Evolutionary conservation across 2,113 vertebrate genomes (phyloP).

Genomic region (Gorsachius goisagi): DNA sequence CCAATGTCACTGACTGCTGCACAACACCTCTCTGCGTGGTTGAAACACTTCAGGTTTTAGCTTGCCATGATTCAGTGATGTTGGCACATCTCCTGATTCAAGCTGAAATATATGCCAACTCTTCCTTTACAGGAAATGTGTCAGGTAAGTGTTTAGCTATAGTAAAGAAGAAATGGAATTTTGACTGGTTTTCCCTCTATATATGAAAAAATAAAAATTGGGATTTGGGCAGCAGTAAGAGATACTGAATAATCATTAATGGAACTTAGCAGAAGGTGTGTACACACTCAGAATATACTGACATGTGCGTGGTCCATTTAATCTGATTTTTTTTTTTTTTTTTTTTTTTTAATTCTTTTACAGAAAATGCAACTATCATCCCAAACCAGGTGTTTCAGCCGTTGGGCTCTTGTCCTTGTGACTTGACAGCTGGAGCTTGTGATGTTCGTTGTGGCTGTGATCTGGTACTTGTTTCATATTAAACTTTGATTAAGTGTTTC

Average conservation of each 20-base stretch:
- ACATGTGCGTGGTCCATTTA: neutral
- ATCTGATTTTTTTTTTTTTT: neutral
- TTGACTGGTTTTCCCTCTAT: neutral
- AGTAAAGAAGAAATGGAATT: neutral
- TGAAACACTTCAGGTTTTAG: conserved; percentile 82
- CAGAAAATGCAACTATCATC: conserved; percentile 84
- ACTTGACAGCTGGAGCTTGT: conserved; percentile 81
- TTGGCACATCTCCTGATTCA: conserved; percentile 83
- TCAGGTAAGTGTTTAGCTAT: conserved; percentile 70
- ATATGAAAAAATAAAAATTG: neutral
- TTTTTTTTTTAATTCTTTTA: neutral
- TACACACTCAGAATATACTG: neutral
- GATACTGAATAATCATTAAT: neutral
- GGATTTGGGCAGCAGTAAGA: neutral
- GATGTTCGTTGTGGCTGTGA: conserved; percentile 94
- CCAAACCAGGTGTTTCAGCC: conserved; percentile 89
- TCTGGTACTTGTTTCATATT: conserved; percentile 67
- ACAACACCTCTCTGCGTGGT: conserved; percentile 74
- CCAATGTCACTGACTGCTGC: conserved; percentile 74
- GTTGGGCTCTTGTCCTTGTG: conserved; percentile 91
- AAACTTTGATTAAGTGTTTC: neutral
- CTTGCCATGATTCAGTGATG: conserved; percentile 66
- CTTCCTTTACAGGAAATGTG: conserved; percentile 64
- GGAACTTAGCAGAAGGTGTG: neutral
- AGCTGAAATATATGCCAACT: conserved; percentile 81